Conservation (phyloP, 2,797 vertebrate genomes). For the Siniperca scherzeri region DNA sequence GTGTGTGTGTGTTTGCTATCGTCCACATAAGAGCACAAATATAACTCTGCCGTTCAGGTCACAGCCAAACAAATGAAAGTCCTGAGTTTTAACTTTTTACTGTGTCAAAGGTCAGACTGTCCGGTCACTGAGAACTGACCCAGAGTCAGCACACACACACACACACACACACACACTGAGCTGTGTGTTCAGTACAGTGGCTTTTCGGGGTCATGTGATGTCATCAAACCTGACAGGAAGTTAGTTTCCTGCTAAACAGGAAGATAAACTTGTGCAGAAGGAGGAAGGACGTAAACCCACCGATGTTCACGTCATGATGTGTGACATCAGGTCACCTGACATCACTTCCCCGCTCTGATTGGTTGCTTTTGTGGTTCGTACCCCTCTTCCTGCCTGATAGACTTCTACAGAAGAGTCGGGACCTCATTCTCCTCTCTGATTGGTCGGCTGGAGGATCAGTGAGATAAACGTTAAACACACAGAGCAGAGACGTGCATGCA, state of each 20-base stretch:
- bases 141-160: background rate
- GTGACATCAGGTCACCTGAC: no score
- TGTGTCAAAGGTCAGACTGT: background rate
- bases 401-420: background rate
- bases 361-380: background rate
- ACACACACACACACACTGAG: background rate
- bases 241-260: background rate
- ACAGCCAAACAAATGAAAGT: no score
- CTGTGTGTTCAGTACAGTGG: background rate
- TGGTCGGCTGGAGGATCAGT: background rate
- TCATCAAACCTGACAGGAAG: conserved; percentile 19
- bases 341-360: background rate
- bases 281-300: background rate
- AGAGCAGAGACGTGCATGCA: no score
- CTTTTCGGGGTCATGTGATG: background rate
- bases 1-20: no score
- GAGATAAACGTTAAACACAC: background rate
- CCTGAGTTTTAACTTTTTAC: no score
- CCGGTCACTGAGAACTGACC: background rate
- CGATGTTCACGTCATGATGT: no score
- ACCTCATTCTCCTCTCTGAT: conserved; percentile 5
- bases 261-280: conserved; percentile 10
- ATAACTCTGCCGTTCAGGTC: no score
- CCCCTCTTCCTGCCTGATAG: background rate
- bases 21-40: no score